Base-by-base conservation (phyloP, 2,113 vertebrate species). In the Onychorhynchus coronatus region DNA sequence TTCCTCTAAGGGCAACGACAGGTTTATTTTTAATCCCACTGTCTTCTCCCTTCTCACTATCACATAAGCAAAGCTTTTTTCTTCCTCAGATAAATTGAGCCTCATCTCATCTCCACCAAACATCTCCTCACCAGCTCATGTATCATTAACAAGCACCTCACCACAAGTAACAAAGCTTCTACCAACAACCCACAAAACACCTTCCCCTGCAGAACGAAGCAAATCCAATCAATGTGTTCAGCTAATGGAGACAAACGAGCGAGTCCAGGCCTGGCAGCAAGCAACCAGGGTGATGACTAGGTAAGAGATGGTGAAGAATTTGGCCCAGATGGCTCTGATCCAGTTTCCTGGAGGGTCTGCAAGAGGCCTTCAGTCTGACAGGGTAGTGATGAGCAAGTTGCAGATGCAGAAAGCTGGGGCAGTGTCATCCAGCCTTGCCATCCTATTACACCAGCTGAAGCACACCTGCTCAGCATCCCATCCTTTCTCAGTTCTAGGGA, bases 31-130 rank as follows among this genome's bases (percentile, higher is more conserved):
- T 24, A 50, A 89, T 30, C 23, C 37, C 7, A 42, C 2, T 15
- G 2, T 31, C 4, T 62, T 84, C 37, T 46, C 30, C 22, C 11
- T 14, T 80, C 42, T 74, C 25, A 23, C 70, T 70, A 30, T 15
- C 16, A 17, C 0, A 0, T 0, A 63, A 25, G 8, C 53, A 62
- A 84, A 94, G 12, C 6, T 58, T 46, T 86, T 76, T 66, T 14
- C n/a, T 74, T 75, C 35, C 23, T 84, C 39, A 47, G 6, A 8
- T 58, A 77, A 70, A 50, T 6, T 39, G 27, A 84, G 8, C 41
- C 24, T 83, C 25, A 55, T 41, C 63, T 59, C 17, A 58, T 41
- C 59, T 58, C 61, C 39, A 55, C 74, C 56, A 92, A 72, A 50
- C 25, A 50, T 44, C 23, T 61, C 21, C 33, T 81, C 65, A 73